Evolutionary conservation across 2,113 vertebrate species (phyloP).

Genomic region (Rhodinocichla rosea): DNA sequence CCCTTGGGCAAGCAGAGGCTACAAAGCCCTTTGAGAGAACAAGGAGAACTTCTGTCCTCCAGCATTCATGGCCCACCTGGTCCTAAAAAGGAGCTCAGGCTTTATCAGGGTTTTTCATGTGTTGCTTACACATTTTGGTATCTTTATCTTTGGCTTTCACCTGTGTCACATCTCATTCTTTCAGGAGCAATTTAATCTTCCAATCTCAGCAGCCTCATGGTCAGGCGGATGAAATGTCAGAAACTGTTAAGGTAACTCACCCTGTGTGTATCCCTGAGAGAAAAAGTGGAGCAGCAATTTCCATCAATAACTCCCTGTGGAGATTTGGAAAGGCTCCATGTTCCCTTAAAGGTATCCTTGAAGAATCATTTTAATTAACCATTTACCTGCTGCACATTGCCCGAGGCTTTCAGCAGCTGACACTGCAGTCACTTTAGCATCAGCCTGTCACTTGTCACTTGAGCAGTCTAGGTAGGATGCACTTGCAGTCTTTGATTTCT

Average conservation of each 20-base stretch:
- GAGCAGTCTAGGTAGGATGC: not conserved
- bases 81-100: not conserved
- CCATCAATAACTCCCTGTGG: constrained; percentile 3
- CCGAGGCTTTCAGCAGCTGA: constrained; percentile 30
- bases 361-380: constrained; percentile 63
- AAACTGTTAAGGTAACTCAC: constrained; percentile 40
- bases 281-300: constrained; percentile 9
- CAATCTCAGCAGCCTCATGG: constrained; percentile 47
- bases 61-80: not conserved
- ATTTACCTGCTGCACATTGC: constrained; percentile 36
- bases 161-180: constrained; percentile 45
- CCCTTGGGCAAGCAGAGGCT: not conserved
- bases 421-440: constrained; percentile 20
- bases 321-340: constrained; percentile 20
- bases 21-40: not conserved
- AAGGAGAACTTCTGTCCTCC: not conserved
- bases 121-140: not conserved
- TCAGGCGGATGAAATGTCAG: constrained; percentile 52
- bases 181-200: constrained; percentile 32
- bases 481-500: constrained; percentile 21
- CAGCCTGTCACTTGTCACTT: not conserved
- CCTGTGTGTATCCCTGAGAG: not conserved
- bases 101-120: not conserved
- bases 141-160: constrained; percentile 42
- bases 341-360: constrained; percentile 33